Evolutionary conservation across 2,113 vertebrate species (phyloP), one percentile per base, ranked within the genome.

Genomic region (Redunca redunca): DNA sequence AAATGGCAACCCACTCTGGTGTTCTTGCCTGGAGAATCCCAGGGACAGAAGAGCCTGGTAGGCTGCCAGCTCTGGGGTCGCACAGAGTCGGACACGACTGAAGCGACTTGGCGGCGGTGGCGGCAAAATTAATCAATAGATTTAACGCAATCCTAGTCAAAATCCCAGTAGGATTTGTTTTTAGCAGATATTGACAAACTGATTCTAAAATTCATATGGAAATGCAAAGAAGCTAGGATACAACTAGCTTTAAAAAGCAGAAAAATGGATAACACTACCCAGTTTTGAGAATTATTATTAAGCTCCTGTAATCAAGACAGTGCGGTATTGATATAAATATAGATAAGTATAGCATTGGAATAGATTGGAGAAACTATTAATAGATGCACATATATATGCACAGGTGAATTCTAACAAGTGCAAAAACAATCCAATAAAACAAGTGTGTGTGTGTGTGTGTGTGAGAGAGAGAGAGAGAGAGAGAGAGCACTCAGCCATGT

Each of bases 261-360:
- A 74, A 95, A 36, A 88, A 60, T 23, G 7, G 9, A 43, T 81
- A 83, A 89, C 25, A 87, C 17, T 81, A 77, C 10, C 26, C 48
- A 78, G 46, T 58, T 50, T 94, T 43, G 92, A 91, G 21, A 91
- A 81, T 93, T 43, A 94, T 95, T 90, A 57, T 86, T 88, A 97
- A 85, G 25, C 64, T 89, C 36, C 33, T 82, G 6, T 94, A 81
- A 80, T 91, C 43, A 86, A 71, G 53, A 50, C 10, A 55, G 16
- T 25, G 3, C 62, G 46, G 36, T 58, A 43, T 10, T 94, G 6
- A 58, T 36, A 78, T 83, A 36, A 82, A 87, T 13, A 82, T 25
- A 93, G 43, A 84, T 36, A 83, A 36, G 92, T 86, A 64, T 17
- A 26, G 52, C 23, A 55, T 28, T 91, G 40, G 7, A 55, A 55